A percentile compares a stretch with the other conserved stretches of the same genome.
Conservation (phyloP, 1,140 invertebrate species). For the Vollenhovia emeryi region DNA sequence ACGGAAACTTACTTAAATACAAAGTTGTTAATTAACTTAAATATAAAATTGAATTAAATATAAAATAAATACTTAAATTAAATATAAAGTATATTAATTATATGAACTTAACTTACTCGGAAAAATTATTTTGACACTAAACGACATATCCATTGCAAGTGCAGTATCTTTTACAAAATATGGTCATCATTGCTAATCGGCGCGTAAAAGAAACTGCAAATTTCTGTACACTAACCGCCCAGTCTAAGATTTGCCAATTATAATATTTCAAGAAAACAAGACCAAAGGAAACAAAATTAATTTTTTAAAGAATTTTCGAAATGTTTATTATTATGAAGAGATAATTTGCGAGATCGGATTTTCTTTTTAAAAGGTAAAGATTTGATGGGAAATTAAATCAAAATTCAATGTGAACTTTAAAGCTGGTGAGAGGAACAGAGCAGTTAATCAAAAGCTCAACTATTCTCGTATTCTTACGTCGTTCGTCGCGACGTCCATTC, state of each 20-base stretch:
- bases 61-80: too few species aligned
- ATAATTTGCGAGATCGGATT: neutral
- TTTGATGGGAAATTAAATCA: conserved; percentile 4
- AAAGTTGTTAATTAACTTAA: too few species aligned
- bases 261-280: neutral
- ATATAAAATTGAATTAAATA: too few species aligned
- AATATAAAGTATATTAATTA: too few species aligned
- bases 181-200: neutral
- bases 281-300: neutral
- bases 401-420: conserved; percentile 1
- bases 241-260: neutral
- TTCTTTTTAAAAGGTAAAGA: neutral
- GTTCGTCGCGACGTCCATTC: conserved; percentile 19
- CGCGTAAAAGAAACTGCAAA: neutral
- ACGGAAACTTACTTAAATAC: neutral
- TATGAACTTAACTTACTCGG: neutral
- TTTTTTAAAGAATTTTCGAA: neutral
- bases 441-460: conserved; percentile 27
- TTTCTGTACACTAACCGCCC: neutral
- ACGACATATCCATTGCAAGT: neutral
- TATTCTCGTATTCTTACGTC: conserved; percentile 2
- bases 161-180: neutral
- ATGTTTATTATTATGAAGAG: neutral
- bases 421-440: neutral
- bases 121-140: neutral